Percentiles rank a stretch among this genome's conserved stretches.
phyloP scores from a whole-genome alignment of 2,113 vertebrate genomes.

The Misgurnus mizolepis region DNA sequence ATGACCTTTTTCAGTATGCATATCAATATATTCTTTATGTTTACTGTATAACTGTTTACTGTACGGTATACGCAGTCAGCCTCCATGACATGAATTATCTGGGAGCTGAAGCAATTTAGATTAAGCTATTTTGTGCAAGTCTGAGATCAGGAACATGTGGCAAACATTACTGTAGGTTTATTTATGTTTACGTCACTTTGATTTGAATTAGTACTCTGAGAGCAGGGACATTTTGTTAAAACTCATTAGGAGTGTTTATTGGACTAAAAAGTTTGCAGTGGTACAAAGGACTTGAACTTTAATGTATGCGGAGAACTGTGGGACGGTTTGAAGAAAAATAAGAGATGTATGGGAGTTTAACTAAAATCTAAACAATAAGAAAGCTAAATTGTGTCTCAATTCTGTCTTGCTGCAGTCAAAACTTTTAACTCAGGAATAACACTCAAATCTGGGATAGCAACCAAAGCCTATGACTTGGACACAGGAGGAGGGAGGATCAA shows the following conservation, averaged over 20 bases:
- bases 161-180: neutral
- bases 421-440: neutral
- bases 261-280: neutral
- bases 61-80: neutral
- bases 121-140: neutral
- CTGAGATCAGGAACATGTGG: conserved; percentile 9
- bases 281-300: neutral
- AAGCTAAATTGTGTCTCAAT: neutral
- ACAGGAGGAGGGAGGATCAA: neutral
- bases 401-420: neutral
- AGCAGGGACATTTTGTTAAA: neutral
- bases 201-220: conserved; percentile 51
- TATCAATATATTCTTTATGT: neutral
- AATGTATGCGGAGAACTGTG: neutral
- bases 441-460: neutral
- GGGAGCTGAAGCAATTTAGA: neutral
- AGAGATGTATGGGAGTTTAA: neutral
- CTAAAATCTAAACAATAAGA: neutral
- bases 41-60: neutral
- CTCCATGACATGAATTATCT: neutral
- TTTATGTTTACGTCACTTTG: conserved; percentile 46
- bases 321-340: neutral
- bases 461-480: conserved; percentile 5
- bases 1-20: neutral
- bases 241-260: conserved; percentile 15